Base-by-base conservation (phyloP, 1,140 invertebrate genomes). In the Heliconius hewitsoni region DNA sequence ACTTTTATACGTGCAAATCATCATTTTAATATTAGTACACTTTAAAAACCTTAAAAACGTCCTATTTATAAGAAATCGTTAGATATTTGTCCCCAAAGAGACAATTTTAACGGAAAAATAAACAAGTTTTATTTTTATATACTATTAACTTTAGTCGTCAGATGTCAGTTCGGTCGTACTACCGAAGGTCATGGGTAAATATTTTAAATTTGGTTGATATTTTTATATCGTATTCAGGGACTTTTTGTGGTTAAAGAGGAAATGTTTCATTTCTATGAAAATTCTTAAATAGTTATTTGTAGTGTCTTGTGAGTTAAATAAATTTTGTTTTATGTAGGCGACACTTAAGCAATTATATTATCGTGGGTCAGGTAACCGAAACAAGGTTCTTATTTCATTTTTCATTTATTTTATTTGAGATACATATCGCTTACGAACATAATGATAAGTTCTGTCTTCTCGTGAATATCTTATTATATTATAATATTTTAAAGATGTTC, bases 161-260 rank as follows among this genome's bases (percentile, higher is more conserved):
- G 60, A 66, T 66, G 60, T 66, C 60, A 66, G 60, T 66, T 66
- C 60, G 60, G n/a, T 30, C 6, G 27, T 66, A 66, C 60, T 66
- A 66, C 23, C 27, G 23, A 66, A 66, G 60, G 60, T 66, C 60
- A 66, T 60, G 57, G 57, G 23, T 27, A 60, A 60, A 60, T 60
- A 60, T 66, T 66, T 30, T 30, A 66, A 30, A 18, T 50, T 73
- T 73, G 50, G 50, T 73, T 13, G 42, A 18, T 73, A 50, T 73
- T 73, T 73, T 73, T 73, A 73, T 73, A 27, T 73, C 27, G 8
- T 50, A 16, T 73, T 50, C 39, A 46, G 37, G 72, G 39, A 46
- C n/a, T 73, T 73, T 19, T 73, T 30, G 72, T 34, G 72, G 39
- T 66, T 3, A 16, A 6, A 66, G 60, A 66, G 60, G 23, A 66